These are phyloP conservation scores for Rhinella marina DNA, from an alignment of 2,797 vertebrate genomes.

Conservation along the genomic window DNA sequence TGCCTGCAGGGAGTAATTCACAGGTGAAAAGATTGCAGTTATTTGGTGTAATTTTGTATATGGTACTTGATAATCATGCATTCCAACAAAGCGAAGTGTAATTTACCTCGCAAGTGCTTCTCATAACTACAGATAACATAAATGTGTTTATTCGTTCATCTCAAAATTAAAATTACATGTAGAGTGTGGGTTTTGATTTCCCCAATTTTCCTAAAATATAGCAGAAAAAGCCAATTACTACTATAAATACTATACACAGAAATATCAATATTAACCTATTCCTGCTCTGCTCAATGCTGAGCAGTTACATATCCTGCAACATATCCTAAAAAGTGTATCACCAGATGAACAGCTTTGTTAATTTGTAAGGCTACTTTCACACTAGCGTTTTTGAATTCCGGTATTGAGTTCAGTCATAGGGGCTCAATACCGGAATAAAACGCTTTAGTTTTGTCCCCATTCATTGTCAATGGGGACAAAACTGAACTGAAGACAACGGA, in stretches of 20 bases:
- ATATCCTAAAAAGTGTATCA: neutral
- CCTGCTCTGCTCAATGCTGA: neutral
- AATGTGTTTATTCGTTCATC: constrained; percentile 44
- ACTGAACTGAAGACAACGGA: too few species aligned
- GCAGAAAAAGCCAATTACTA: neutral
- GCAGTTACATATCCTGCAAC: neutral
- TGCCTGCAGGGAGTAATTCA: constrained; percentile 46
- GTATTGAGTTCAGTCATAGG: too few species aligned
- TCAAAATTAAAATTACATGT: constrained; percentile 50
- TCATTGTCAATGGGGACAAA: too few species aligned
- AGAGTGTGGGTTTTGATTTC: constrained; percentile 33
- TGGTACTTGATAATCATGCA: constrained; percentile 48
- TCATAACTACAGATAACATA: constrained; percentile 47
- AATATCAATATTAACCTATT: constrained; percentile 13
- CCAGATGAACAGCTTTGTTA: too few species aligned
- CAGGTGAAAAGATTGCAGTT: constrained; percentile 50
- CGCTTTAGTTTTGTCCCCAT: too few species aligned
- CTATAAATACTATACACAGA: constrained; percentile 9
- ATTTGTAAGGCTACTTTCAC: too few species aligned
- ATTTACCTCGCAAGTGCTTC: constrained; percentile 51
- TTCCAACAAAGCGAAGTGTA: constrained; percentile 46
- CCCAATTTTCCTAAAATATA: constrained; percentile 39
- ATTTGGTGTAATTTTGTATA: constrained; percentile 52
- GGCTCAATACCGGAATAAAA: too few species aligned
- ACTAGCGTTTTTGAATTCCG: too few species aligned